phyloP scores from a whole-genome alignment of 2,888 invertebrate species.

The Epistrophe grossulariae region DNA sequence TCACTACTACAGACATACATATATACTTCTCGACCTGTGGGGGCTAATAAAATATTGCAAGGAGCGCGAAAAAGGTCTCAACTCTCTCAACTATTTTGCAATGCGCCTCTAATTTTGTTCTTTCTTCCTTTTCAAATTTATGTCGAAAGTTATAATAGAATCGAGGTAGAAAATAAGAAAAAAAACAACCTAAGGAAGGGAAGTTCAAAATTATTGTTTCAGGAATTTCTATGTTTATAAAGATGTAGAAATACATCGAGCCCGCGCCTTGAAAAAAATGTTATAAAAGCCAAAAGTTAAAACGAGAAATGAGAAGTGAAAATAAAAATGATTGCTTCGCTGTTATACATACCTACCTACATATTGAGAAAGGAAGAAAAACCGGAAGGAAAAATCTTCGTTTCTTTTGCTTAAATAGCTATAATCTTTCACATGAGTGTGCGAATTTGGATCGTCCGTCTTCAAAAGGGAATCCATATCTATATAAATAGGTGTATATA shows the following conservation, averaged over 20 bases:
- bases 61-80: slow-evolving; percentile 39
- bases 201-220: slow-evolving; percentile 32
- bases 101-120: slow-evolving; percentile 25
- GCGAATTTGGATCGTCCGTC: not conserved
- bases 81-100: slow-evolving; percentile 11
- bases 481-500: not conserved
- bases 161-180: slow-evolving; percentile 4
- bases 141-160: slow-evolving; percentile 71
- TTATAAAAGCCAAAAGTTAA: slow-evolving; percentile 20
- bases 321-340: slow-evolving; percentile 49
- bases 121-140: slow-evolving; percentile 49
- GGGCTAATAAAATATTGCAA: slow-evolving; percentile 62
- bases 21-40: not conserved
- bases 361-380: not conserved
- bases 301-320: slow-evolving; percentile 23
- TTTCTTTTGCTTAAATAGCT: slow-evolving; percentile 54
- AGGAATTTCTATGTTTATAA: slow-evolving; percentile 22
- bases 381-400: slow-evolving; percentile 44
- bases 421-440: slow-evolving; percentile 57
- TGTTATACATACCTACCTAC: not conserved
- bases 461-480: not conserved
- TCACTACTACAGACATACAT: too few relatives aligned
- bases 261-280: not conserved
- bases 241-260: not conserved
- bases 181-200: not conserved